Evolutionary conservation across 37 sponge, comb jelly and placozoan species (phyloP).

Genomic region (Haliclona indistincta): DNA sequence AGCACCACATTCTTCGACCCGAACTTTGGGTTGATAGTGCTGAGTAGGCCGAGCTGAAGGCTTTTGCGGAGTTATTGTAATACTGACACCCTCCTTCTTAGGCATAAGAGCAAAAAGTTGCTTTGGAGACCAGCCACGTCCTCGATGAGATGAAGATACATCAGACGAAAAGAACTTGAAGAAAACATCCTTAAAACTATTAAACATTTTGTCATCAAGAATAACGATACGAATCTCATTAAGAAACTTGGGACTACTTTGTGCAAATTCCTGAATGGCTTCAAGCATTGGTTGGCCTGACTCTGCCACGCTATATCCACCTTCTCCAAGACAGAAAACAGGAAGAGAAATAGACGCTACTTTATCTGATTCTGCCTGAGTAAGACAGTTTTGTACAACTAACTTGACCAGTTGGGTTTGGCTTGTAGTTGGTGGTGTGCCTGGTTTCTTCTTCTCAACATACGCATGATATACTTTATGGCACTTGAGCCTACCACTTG

Average conservation of each 20-base stretch:
- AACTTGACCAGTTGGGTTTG: neutral
- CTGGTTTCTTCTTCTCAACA: neutral
- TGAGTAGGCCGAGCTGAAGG: too few relatives aligned
- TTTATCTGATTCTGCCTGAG: constrained; percentile 19
- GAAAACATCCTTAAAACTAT: constrained; percentile 18
- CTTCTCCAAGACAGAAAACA: constrained; percentile 37
- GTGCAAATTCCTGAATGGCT: constrained; percentile 7
- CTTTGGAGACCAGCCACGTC: too few relatives aligned
- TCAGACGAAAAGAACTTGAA: constrained; percentile 12
- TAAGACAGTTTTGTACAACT: constrained; percentile 22
- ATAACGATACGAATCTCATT: constrained; percentile 22
- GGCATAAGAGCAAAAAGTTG: too few relatives aligned
- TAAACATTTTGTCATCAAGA: constrained; percentile 2
- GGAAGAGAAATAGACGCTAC: constrained; percentile 29
- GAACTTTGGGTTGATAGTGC: too few relatives aligned
- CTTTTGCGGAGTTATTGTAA: too few relatives aligned
- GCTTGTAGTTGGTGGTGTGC: neutral
- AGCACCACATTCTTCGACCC: neutral
- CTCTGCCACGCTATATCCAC: constrained; percentile 12
- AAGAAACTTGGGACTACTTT: constrained; percentile 5
- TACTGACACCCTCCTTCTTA: too few relatives aligned
- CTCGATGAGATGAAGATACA: neutral
- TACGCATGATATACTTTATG: constrained; percentile 47
- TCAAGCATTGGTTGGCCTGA: constrained; percentile 21
- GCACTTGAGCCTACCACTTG: constrained; percentile 46